phyloP scores from a whole-genome alignment of 2,113 vertebrate species.

The Apeltes quadracus region DNA sequence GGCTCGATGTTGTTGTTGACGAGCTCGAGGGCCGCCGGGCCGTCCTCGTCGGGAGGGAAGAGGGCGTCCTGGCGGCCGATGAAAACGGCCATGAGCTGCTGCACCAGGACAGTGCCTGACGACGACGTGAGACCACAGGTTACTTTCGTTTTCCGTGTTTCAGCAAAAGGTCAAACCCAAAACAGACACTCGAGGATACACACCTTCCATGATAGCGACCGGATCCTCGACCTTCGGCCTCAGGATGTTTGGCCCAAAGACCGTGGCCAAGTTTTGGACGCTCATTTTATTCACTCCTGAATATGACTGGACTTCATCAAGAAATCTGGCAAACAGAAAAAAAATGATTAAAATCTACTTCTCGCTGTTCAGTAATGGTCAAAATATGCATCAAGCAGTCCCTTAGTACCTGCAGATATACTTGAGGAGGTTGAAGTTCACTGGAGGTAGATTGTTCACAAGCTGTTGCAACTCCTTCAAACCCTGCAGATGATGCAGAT shows the following conservation, averaged over 20 bases:
- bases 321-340: constrained; percentile 82
- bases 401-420: constrained; percentile 93
- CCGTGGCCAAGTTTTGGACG: constrained; percentile 94
- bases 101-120: constrained; percentile 92
- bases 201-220: constrained; percentile 97
- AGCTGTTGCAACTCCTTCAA: constrained; percentile 89
- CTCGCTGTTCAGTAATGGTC: background rate
- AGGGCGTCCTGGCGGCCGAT: constrained; percentile 90
- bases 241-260: constrained; percentile 96
- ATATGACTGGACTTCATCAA: constrained; percentile 97
- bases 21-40: constrained; percentile 75
- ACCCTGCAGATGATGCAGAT: constrained; percentile 80
- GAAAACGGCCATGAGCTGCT: constrained; percentile 96
- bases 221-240: constrained; percentile 96
- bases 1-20: constrained; percentile 87
- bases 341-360: background rate
- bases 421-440: constrained; percentile 96
- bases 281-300: constrained; percentile 99
- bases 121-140: constrained; percentile 19
- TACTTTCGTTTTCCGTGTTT: background rate
- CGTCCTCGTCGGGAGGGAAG: constrained; percentile 86
- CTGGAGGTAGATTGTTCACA: constrained; percentile 90
- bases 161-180: background rate
- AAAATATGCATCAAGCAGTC: background rate
- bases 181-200: background rate